These are phyloP conservation scores for Nasonovia ribisnigri DNA, from an alignment of 2,888 invertebrate genomes.

Conservation along the genomic window DNA sequence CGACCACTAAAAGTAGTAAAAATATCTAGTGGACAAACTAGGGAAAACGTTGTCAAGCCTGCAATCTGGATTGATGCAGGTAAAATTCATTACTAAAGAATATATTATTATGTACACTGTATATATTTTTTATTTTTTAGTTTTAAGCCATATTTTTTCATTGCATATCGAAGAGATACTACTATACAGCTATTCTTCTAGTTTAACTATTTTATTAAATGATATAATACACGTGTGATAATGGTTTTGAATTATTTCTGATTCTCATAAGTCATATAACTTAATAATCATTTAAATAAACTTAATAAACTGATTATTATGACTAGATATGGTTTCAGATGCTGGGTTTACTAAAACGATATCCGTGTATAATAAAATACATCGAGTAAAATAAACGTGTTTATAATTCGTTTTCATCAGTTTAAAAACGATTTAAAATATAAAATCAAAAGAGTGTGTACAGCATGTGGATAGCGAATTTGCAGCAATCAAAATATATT, in stretches of 20 bases:
- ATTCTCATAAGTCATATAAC: neutral
- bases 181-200: too few species aligned
- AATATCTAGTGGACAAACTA: conserved; percentile 72
- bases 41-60: conserved; percentile 73
- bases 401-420: neutral
- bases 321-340: too few species aligned
- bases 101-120: neutral
- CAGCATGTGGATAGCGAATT: too few species aligned
- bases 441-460: neutral
- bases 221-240: neutral
- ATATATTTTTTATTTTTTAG: neutral
- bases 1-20: conserved; percentile 80
- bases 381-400: neutral
- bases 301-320: neutral
- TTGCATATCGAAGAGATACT: neutral
- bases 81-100: conserved; percentile 63
- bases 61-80: conserved; percentile 88
- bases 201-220: neutral
- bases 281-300: neutral
- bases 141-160: neutral
- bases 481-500: neutral
- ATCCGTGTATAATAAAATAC: too few species aligned
- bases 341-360: too few species aligned
- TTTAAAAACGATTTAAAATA: neutral
- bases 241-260: neutral